Base-by-base conservation (phyloP, 2,888 invertebrate genomes). In the Beris morrisii region DNA sequence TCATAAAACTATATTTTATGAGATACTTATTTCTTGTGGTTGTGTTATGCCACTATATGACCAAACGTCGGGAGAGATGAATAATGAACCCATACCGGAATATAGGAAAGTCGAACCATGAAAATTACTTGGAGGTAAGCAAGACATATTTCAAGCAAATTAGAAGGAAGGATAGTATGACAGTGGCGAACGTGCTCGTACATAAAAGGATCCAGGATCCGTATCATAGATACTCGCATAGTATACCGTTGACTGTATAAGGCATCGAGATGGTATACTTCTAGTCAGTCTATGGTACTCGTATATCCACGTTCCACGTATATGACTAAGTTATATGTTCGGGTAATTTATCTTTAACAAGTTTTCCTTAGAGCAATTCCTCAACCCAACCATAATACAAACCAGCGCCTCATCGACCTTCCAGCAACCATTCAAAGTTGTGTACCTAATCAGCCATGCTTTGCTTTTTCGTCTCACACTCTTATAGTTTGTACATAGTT, bases 331-430 rank as follows among this genome's bases (percentile, higher is more conserved):
- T 54, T 68, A 59, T 38, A 38, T 68, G 32, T 50, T 58, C 57
- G 52, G 61, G 65, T 67, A 69, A 69, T 63, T 69, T 70, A 70
- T 70, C 70, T 70, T 68, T 68, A 67, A 69, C 65, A 67, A 70
- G 70, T 70, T 68, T 68, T 70, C 70, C 70, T 68, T 70, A 68
- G 58, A 68, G 66, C 68, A 64, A 69, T 65, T 69, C 57, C 69
- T 69, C 69, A 69, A 64, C 63, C 69, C 64, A 48, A 58, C 44
- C 45, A 45, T 54, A 64, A 59, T 50, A 50, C 50, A 46, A 54
- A 56, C 32, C 64, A 46, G n/a, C 55, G n/a, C 61, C 32, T 64
- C 45, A 15, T 15, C 13, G 54, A 32, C 32, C 56, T 44, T 44
- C 45, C 54, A 58, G 53, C 57, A 56, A 54, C 61, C 65, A 53